Evolutionary conservation across 1,140 invertebrate genomes (phyloP), one percentile per base, ranked within the genome.

Genomic region (Lithobius niger): DNA sequence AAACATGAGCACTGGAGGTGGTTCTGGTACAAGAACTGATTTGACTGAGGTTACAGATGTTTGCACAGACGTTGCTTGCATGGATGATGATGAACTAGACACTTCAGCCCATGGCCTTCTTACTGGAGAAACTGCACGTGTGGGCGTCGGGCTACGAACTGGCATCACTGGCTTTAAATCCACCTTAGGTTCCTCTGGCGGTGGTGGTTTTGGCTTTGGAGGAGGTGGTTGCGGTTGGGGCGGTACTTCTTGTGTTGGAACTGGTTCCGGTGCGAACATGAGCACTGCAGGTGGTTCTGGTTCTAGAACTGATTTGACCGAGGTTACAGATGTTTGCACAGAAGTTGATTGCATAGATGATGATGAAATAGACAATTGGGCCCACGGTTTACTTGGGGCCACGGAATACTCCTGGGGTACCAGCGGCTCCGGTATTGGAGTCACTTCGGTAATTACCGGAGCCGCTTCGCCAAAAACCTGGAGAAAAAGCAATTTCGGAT

Each of bases 381-480:
- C n/a, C n/a, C n/a, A n/a, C n/a, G 31, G 22, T 45, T 45, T 45
- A 45, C 43, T 50, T 50, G 24, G 16, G 10, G 10, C 4, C 6
- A 16, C 6, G 24, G 25, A 50, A 10, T 36, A 10, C 43, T 45
- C 48, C 13, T 16, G 13, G 27, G 6, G 10, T 50, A 26, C 6
- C 6, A 24, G 48, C 22, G 48, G 43, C 43, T 45, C 43, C 19
- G 43, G 43, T 45, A 21, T 45, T 10, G 43, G 43, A 45, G 43
- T 45, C 4, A 13, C 6, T 21, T 45, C 27, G 24, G 48, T 22
- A 27, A 21, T 26, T 50, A 27, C 48, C 48, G 25, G 48, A 50
- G 48, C 48, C 48, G 48, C 48, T 26, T 24, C 13, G 3, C 48
- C 48, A 50, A 50, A 50, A 50, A 50, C 48, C 48, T 50, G 22